Base-by-base conservation (phyloP, 2,113 vertebrate species). In the Tychaedon coryphoeus region DNA sequence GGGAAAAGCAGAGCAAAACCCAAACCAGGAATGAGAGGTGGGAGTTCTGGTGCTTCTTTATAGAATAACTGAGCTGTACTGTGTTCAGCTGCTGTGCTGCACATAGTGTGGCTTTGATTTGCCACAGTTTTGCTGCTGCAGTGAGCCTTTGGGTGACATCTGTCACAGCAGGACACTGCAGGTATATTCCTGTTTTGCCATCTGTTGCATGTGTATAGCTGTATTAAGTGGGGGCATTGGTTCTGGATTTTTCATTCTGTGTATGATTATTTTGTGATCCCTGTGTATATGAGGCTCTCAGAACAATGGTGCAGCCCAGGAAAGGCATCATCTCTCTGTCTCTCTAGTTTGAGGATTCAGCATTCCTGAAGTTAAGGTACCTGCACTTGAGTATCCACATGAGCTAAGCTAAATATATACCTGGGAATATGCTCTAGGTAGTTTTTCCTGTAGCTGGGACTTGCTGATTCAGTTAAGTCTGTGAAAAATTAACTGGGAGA, bases 401-500 rank as follows among this genome's bases (percentile, higher is more conserved):
- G 34, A 91, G 15, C 65, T 64, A 82, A 57, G 70, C 61, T 87
- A 53, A 74, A 91, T 34, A 34, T 45, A 34, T 5, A 61, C 28
- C 33, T 87, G 73, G 14, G 34, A 53, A 61, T 69, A 66, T 64
- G 18, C 25, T 85, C 29, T 6, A 72, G 61, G 40, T 85, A 33
- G 53, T 77, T 91, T 81, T 73, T 88, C 77, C 62, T 88, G 33
- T 76, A 94, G n/a, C 7, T 91, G 23, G 12, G 54, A 31, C 33
- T 95, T 95, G 74, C 67, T 84, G 72, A 80, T 90, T 88, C 71
- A 64, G 79, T 88, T 79, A 74, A 74, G 43, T 36, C 72, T 53
- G 62, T 88, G 65, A 86, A 94, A 92, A 93, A 93, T 86, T 83
- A 95, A 80, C 88, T 34, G 43, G 20, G 56, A 34, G 43, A 78